Base-by-base conservation (phyloP, 2,113 vertebrate species). In the Scortum barcoo region DNA sequence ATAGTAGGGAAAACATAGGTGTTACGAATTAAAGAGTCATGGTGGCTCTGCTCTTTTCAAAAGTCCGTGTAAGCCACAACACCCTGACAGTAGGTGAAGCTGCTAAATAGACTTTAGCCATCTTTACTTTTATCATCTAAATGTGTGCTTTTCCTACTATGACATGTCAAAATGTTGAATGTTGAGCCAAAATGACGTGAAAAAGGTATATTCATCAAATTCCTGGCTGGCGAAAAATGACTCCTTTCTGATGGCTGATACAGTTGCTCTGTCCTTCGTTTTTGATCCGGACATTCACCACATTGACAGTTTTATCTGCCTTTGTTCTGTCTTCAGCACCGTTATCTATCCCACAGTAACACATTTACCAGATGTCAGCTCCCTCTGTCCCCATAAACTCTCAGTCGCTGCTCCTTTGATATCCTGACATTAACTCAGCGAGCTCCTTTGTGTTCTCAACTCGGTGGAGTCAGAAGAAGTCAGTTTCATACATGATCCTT, bases 281-380 rank as follows among this genome's bases (percentile, higher is more conserved):
- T 9, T 17, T 2, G 3, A 20, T 3, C 44, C 66, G 1, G 67
- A 65, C 68, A 44, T 30, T 71, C 46, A 61, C 19, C 42, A 19
- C 50, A 28, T 33, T 16, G 9, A 46, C 11, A 3, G 9, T 7
- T 48, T 17, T 11, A 26, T 10, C 30, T 28, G 13, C 50, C 28
- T 66, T 48, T 66, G 50, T 50, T 67, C 26, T 19, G 67, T 57
- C 28, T 71, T 3, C 14, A 56, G 44, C 56, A 1, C 17, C 19
- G 22, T 53, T 76, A 46, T 76, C 46, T 69, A 20, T 54, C 46
- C 28, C 56, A 53, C 14, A 38, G 72, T 76, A 33, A 76, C 65
- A 38, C 65, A 63, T 81, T 69, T 60, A 76, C 80, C 54, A 69
- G 36, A 76, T 30, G 44, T 44, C 33, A 33, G 46, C 54, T 28